Evolutionary conservation across 1,140 invertebrate genomes (phyloP), one percentile per base, ranked within the genome.

Genomic region (Acromyrmex echinatior): DNA sequence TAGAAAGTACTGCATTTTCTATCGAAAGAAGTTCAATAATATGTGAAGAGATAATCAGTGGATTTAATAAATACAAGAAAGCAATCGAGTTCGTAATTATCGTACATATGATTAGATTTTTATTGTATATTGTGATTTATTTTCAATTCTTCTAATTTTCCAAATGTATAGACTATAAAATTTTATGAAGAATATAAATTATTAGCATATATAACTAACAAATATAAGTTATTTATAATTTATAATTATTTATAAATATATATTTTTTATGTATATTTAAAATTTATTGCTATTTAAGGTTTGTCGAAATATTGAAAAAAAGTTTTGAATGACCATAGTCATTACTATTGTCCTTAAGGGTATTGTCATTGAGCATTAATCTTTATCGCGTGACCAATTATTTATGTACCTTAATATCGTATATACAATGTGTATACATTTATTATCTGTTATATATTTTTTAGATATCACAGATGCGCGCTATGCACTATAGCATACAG

Each of bases 311-410:
- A 5, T n/a, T 25, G 10, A 56, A 31, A 9, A 21, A 16, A 45
- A 53, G 7, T 65, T 78, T n/a, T 14, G 39, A 7, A n/a, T 51
- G 3, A 6, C 4, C 49, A 2, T 82, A 74, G 21, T 49, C 49
- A 10, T 1, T 35, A n/a, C 1, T 86, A 14, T n/a, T 71, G 14
- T 21, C 68, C 3, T 18, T 84, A 7, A 51, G 60, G 1, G 31
- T 65, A 12, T 2, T 63, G 14, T 66, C 70, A 18, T 7, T 76
- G 2, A 87, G 68, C 12, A 10, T 87, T 45, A 84, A 74, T 84
- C 62, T 87, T 5, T 87, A 87, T 31, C 60, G 60, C 14, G 79
- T 87, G n/a, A 87, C 70, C n/a, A 58, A 58, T 56, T 58, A 58
- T 58, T 58, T n/a, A 58, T 58, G 21, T 9, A 56, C 6, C n/a